Evolutionary conservation across 2,113 vertebrate species (phyloP).

Genomic region (Leptodactylus fuscus): DNA sequence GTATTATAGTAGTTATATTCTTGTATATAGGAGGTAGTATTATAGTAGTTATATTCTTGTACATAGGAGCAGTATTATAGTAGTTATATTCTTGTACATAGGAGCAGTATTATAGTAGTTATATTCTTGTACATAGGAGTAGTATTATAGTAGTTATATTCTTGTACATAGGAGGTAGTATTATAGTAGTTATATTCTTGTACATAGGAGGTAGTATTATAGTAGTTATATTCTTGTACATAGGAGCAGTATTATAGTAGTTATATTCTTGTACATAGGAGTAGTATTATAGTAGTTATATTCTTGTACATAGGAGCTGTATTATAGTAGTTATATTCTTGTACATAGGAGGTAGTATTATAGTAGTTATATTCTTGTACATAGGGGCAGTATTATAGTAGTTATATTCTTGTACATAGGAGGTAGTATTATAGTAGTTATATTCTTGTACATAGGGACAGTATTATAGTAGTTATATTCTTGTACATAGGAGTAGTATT

Average conservation of each 20-base stretch:
- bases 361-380: conserved; percentile 5
- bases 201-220: background rate
- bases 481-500: background rate
- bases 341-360: background rate
- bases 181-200: conserved; percentile 1
- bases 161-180: background rate
- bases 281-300: background rate
- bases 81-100: background rate
- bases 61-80: background rate
- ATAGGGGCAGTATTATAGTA: conserved; percentile 4
- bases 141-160: background rate
- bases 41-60: background rate
- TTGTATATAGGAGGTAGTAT: background rate
- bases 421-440: background rate
- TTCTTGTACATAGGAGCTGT: background rate
- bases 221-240: too few relatives aligned
- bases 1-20: background rate
- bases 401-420: background rate
- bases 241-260: conserved; percentile 11
- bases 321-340: background rate
- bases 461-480: background rate
- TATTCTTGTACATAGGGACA: background rate
- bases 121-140: background rate
- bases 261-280: background rate
- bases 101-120: background rate